Base-by-base conservation (phyloP, 2,888 invertebrate species). In the Tanypteryx hageni region DNA sequence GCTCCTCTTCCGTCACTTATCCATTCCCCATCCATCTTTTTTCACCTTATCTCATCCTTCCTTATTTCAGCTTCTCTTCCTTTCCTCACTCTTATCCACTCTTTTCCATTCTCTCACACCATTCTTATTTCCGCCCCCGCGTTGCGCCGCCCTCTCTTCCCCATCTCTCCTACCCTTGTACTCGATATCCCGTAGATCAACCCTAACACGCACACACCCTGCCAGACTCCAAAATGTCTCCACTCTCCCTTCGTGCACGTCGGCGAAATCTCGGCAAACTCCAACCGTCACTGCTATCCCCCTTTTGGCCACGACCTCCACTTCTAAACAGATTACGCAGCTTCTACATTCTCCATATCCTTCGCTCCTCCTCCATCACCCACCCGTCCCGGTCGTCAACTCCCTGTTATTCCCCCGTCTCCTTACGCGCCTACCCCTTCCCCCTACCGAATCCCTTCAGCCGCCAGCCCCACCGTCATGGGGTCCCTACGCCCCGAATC, bases 21-120 rank as follows among this genome's bases (percentile, higher is more conserved):
- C 68, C 68, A 2, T 18, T 86, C 86, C 27, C 56, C 61, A 89
- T 64, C 89, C 64, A 89, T 89, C 64, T 89, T 44, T 64, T 16
- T 22, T 44, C 11, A 2, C 89, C 89, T 83, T 83, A 44, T 83
- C 83, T 44, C 56, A 61, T 64, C 89, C 86, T 16, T 83, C n/a
- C 64, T 89, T 44, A 68, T 89, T 89, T 61, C 64, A 64, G 27
- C 64, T 31, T 31, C 61, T 44, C 61, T 7, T 31, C 10, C 0
- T 59, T 9, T 18, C 10, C 8, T 18, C 44, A 16, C 27, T 44
- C 31, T 64, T 22, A 4, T 44, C 64, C 44, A 14, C 18, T 1
- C 18, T 18, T 31, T 59, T 27, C 16, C 22, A 10, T 18, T 31
- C 31, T 64, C 68, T 44, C 16, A 44, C 64, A 61, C 44, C 64